phyloP scores from a whole-genome alignment of 2,888 invertebrate species.

The Lysandra bellargus region DNA sequence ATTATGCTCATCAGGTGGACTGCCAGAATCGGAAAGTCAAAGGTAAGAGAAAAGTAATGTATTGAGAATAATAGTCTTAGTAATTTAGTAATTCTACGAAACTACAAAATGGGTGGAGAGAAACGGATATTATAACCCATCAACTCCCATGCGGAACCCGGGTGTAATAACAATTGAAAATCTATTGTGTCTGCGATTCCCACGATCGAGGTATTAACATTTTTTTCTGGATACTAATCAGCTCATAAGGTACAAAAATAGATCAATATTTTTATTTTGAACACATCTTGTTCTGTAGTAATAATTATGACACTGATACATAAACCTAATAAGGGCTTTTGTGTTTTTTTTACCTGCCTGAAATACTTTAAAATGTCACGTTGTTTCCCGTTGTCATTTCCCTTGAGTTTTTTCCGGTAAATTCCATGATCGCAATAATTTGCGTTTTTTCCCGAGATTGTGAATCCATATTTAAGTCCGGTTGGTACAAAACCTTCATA shows the following conservation, averaged over 20 bases:
- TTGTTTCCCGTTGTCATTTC: not conserved
- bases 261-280: not conserved
- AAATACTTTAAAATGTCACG: not conserved
- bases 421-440: not conserved
- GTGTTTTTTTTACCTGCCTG: not conserved
- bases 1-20: conserved; percentile 83
- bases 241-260: not conserved
- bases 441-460: not conserved
- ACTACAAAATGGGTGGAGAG: too few relatives aligned
- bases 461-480: not conserved
- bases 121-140: too few relatives aligned
- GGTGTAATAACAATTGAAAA: too few relatives aligned
- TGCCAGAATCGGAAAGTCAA: conserved; percentile 76
- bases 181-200: too few relatives aligned
- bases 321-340: not conserved
- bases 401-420: not conserved
- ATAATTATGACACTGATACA: not conserved
- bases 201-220: too few relatives aligned
- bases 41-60: conserved; percentile 48
- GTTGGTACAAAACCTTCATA: not conserved
- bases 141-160: too few relatives aligned
- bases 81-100: too few relatives aligned
- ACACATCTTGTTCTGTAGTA: not conserved
- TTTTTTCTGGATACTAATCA: too few relatives aligned
- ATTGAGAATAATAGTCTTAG: too few relatives aligned